These are phyloP conservation scores for Engystomops pustulosus DNA, from an alignment of 2,113 vertebrate species.

Conservation along the genomic window DNA sequence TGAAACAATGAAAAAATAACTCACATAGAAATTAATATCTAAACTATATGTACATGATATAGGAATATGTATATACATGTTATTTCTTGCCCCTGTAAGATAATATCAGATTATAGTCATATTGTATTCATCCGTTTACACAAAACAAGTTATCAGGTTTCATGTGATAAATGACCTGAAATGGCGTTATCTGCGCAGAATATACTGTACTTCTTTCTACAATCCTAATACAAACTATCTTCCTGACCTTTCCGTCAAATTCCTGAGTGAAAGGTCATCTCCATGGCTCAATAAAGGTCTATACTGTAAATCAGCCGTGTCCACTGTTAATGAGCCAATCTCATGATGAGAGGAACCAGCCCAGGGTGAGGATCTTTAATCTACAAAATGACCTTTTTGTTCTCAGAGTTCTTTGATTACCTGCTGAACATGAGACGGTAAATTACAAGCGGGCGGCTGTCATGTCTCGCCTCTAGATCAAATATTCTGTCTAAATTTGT, in stretches of 20 bases:
- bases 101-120: conserved; percentile 2
- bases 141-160: not conserved
- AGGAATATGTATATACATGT: too few relatives aligned
- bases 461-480: not conserved
- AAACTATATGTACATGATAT: too few relatives aligned
- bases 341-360: conserved; percentile 1
- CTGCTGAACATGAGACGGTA: not conserved
- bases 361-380: not conserved
- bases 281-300: conserved; percentile 24
- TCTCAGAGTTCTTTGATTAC: conserved; percentile 24
- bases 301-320: conserved; percentile 18
- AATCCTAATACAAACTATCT: conserved; percentile 34
- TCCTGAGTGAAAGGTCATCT: conserved; percentile 50
- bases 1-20: too few relatives aligned
- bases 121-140: not conserved
- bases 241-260: conserved; percentile 44
- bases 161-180: not conserved
- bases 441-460: conserved; percentile 7
- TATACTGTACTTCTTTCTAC: conserved; percentile 31
- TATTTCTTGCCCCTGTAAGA: not conserved
- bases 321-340: conserved; percentile 18
- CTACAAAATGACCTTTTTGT: conserved; percentile 47
- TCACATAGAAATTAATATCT: too few relatives aligned
- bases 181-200: not conserved
- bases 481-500: not conserved